Conservation (phyloP, 2,888 invertebrate species). For the Lepidonotus clava region DNA sequence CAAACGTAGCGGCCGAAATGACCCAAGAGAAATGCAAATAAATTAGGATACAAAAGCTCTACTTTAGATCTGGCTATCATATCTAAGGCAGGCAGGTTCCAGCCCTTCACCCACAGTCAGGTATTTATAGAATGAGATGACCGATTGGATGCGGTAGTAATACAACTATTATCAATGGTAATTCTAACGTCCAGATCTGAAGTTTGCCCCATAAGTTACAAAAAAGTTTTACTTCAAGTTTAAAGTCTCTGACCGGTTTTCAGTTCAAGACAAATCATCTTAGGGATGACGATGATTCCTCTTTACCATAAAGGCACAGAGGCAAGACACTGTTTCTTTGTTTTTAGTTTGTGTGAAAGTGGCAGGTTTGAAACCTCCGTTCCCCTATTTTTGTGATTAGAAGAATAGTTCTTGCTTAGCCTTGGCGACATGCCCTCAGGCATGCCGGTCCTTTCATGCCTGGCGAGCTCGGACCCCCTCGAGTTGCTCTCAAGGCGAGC, state of each 20-base stretch:
- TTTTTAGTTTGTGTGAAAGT: not conserved
- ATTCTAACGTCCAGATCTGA: conserved; percentile 12
- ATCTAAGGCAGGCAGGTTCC: not conserved
- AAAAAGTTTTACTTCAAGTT: conserved; percentile 41
- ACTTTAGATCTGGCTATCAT: conserved; percentile 17
- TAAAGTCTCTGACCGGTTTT: conserved; percentile 48
- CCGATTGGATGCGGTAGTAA: conserved; percentile 25
- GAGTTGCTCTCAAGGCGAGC: not conserved
- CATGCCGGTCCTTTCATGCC: not conserved
- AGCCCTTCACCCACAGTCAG: conserved; percentile 37
- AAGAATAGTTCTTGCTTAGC: conserved; percentile 20
- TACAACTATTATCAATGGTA: not conserved
- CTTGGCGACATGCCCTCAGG: not conserved
- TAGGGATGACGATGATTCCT: conserved; percentile 6
- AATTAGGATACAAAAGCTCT: conserved; percentile 47
- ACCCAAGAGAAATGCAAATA: conserved; percentile 44
- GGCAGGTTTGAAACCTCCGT: not conserved
- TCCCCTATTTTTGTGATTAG: not conserved
- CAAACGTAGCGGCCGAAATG: conserved; percentile 35
- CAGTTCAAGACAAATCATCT: conserved; percentile 30
- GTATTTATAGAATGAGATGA: conserved; percentile 29
- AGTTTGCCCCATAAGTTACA: not conserved
- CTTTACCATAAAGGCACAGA: conserved; percentile 37
- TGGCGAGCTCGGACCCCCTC: not conserved
- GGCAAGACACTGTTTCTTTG: conserved; percentile 33